A percentile compares a stretch with the other conserved stretches of the same genome.
These are phyloP conservation scores for Drosophila tripunctata DNA, from an alignment of 2,888 invertebrate species.

Conservation along the genomic window DNA sequence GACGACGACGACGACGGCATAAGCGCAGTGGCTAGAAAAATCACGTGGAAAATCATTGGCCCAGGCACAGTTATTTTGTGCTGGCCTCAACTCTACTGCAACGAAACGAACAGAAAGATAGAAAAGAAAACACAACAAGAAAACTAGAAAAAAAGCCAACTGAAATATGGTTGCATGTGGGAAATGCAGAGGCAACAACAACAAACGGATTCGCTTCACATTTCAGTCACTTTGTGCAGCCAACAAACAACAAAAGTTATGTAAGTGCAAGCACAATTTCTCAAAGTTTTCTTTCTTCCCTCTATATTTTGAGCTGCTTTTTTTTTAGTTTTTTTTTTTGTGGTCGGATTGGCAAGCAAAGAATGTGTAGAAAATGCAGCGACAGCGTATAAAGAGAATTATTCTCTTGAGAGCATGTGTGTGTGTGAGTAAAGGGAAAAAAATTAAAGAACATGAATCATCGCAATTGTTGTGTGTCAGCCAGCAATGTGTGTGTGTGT, in stretches of 20 bases:
- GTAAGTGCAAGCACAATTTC: slow-evolving; percentile 49
- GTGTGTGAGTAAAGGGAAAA: background rate
- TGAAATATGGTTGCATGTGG: slow-evolving; percentile 44
- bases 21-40: slow-evolving; percentile 59
- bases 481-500: slow-evolving; percentile 30
- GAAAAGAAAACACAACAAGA: too few species aligned
- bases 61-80: slow-evolving; percentile 61
- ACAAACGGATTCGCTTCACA: slow-evolving; percentile 37
- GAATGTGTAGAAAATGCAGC: slow-evolving; percentile 50
- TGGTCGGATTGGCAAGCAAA: slow-evolving; percentile 60
- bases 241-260: slow-evolving; percentile 30
- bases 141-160: slow-evolving; percentile 18
- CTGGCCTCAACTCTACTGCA: slow-evolving; percentile 39
- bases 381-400: slow-evolving; percentile 18
- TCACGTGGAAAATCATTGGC: slow-evolving; percentile 62
- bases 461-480: slow-evolving; percentile 20
- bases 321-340: slow-evolving; percentile 34
- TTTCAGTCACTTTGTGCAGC: background rate
- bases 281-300: slow-evolving; percentile 25
- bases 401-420: background rate
- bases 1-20: slow-evolving; percentile 21
- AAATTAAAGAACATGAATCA: slow-evolving; percentile 54
- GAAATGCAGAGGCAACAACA: slow-evolving; percentile 46
- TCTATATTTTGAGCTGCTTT: background rate
- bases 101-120: slow-evolving; percentile 19